Evolutionary conservation across 2,113 vertebrate genomes (phyloP).

Genomic region (Pollachius pollachius): DNA sequence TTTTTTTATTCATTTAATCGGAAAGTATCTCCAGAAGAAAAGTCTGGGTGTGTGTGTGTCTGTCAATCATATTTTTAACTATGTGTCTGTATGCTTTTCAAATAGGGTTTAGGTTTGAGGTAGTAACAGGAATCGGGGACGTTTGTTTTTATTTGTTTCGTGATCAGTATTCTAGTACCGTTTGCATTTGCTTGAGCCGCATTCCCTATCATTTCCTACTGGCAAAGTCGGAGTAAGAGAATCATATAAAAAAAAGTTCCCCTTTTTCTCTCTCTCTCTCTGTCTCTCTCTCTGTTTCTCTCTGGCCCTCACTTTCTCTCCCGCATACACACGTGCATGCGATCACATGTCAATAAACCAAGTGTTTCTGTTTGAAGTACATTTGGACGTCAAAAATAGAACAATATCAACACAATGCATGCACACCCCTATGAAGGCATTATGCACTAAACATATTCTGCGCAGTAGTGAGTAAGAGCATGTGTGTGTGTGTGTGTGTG

Average conservation of each 20-base stretch:
- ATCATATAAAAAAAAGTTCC: constrained; percentile 10
- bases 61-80: background rate
- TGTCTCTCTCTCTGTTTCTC: background rate
- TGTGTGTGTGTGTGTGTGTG: no score
- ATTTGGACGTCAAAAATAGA: no score
- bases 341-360: background rate
- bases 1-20: constrained; percentile 33
- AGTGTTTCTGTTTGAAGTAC: background rate
- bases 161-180: constrained; percentile 42
- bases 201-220: constrained; percentile 76
- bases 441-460: background rate
- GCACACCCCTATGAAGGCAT: background rate
- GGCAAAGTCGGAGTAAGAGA: constrained; percentile 35
- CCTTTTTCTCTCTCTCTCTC: background rate
- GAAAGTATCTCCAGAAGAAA: constrained; percentile 28
- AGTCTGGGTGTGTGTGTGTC: constrained; percentile 5
- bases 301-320: constrained; percentile 16
- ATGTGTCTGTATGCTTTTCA: background rate
- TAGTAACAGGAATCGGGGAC: constrained; percentile 49
- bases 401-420: background rate
- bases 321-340: constrained; percentile 20
- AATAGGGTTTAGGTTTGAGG: constrained; percentile 46
- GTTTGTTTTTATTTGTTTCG: constrained; percentile 50
- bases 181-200: constrained; percentile 63
- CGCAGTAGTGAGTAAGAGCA: no score